phyloP scores from a whole-genome alignment of 2,797 vertebrate genomes.

The Iguana delicatissima region DNA sequence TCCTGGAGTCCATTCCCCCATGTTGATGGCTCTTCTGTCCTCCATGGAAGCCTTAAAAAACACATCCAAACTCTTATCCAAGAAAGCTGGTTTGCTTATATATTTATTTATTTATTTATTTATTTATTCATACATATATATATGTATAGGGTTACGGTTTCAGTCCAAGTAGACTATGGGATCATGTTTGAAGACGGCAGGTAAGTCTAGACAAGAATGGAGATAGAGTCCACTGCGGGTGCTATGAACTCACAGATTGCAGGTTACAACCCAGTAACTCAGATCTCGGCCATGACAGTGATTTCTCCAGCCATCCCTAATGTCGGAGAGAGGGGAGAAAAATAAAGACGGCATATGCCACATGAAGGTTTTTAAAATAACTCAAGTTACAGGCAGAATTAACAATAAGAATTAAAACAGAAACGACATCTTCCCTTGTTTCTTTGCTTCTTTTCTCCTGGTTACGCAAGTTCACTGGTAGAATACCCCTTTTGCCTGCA shows the following conservation, averaged over 20 bases:
- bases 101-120: not conserved
- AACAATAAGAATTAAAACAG: not conserved
- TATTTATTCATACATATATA: not conserved
- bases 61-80: not conserved
- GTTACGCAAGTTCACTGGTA: too few species aligned
- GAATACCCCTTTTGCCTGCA: not conserved
- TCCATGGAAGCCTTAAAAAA: not conserved
- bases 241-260: slow-evolving; percentile 19
- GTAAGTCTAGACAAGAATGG: not conserved
- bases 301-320: slow-evolving; percentile 52
- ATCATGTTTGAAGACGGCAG: not conserved
- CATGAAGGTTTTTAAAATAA: not conserved
- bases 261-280: slow-evolving; percentile 54
- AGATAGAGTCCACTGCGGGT: not conserved
- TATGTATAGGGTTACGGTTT: not conserved
- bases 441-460: not conserved
- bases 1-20: not conserved
- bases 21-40: not conserved
- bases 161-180: not conserved
- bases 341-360: not conserved
- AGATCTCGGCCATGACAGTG: slow-evolving; percentile 63
- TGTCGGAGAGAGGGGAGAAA: not conserved
- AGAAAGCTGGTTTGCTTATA: not conserved
- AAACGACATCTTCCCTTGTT: not conserved
- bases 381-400: not conserved